Conservation (phyloP, 2,113 vertebrate species). For the Nycticorax nycticorax region DNA sequence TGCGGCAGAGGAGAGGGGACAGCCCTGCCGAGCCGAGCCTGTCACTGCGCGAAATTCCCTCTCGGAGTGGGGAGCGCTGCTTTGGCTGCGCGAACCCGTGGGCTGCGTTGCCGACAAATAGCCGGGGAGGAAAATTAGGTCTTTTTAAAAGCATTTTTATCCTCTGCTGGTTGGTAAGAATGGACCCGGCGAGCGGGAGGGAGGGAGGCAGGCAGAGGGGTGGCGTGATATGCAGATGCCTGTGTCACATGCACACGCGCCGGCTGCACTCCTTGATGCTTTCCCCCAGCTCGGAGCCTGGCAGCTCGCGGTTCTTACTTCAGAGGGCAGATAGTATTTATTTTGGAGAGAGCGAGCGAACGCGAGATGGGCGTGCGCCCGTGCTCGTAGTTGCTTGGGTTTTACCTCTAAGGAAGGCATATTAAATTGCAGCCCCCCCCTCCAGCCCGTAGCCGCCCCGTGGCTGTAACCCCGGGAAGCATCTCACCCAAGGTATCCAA, state of each 20-base stretch:
- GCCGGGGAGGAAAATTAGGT: not conserved
- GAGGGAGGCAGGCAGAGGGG: not conserved
- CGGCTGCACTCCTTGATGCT: not conserved
- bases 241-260: not conserved
- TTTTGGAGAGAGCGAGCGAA: not conserved
- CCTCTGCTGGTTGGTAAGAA: not conserved
- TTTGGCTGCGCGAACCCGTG: not conserved
- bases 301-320: not conserved
- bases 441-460: not conserved
- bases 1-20: not conserved
- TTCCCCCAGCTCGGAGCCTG: not conserved
- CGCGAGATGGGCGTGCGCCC: fast-evolving
- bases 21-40: not conserved
- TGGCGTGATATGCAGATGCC: not conserved
- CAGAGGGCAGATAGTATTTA: not conserved
- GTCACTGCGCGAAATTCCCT: not conserved
- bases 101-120: not conserved
- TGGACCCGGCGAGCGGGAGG: not conserved
- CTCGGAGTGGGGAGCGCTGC: not conserved
- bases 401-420: not conserved
- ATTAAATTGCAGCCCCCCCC: fast-evolving
- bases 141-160: not conserved
- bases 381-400: fast-evolving
- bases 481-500: fast-evolving
- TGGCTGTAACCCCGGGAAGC: fast-evolving